Percentiles rank a stretch among this genome's conserved stretches.
Conservation (phyloP, 2,888 invertebrate genomes). For the Branchipolynoe longqiensis region DNA sequence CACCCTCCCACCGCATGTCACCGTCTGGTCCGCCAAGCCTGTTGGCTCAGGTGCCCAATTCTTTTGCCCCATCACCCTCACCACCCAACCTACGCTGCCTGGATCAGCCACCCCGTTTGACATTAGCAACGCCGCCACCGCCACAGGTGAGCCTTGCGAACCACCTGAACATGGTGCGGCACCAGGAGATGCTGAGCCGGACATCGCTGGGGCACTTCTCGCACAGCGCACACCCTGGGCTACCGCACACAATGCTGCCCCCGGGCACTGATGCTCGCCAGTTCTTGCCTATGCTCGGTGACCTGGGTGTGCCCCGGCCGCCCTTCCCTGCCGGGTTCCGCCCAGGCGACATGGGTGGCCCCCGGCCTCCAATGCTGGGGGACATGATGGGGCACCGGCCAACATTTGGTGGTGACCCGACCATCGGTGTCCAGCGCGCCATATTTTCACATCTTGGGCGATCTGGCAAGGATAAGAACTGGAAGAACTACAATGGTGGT, state of each 20-base stretch:
- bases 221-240: not conserved
- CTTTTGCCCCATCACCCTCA: constrained; percentile 44
- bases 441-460: constrained; percentile 23
- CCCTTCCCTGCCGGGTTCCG: constrained; percentile 50
- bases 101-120: constrained; percentile 47
- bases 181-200: not conserved
- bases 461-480: constrained; percentile 56
- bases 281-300: constrained; percentile 54
- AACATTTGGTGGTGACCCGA: constrained; percentile 43
- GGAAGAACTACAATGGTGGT: constrained; percentile 54
- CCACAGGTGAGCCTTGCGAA: not conserved
- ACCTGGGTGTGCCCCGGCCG: constrained; percentile 42
- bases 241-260: constrained; percentile 14
- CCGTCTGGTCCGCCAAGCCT: constrained; percentile 23
- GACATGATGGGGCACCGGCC: constrained; percentile 54
- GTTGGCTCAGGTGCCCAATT: constrained; percentile 26
- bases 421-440: constrained; percentile 42
- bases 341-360: constrained; percentile 48
- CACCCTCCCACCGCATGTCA: constrained; percentile 10
- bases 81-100: constrained; percentile 48
- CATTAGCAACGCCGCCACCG: constrained; percentile 4
- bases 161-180: constrained; percentile 25
- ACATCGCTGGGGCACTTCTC: not conserved
- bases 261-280: constrained; percentile 13
- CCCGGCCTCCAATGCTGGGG: constrained; percentile 22